Conservation (phyloP, 2,888 invertebrate species). For the Auanema freiburgensis region DNA sequence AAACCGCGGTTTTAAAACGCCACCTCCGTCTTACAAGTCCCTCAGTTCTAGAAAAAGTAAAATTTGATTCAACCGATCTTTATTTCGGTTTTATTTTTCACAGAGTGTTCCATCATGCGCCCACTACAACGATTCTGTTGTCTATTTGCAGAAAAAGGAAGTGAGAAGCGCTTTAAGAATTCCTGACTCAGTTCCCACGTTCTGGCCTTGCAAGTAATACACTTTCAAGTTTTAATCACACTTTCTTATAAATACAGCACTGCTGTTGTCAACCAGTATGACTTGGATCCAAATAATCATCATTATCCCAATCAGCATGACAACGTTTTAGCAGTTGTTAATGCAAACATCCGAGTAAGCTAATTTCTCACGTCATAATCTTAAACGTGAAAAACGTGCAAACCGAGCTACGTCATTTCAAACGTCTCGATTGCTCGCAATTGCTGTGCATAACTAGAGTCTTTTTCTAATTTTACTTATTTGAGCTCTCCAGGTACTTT, state of each 20-base stretch:
- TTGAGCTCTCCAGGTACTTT: constrained; percentile 50
- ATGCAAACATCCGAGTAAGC: not conserved
- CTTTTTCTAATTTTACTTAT: not conserved
- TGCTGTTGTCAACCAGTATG: not conserved
- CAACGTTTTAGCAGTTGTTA: not conserved
- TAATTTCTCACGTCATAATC: constrained; percentile 2
- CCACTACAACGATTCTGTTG: constrained; percentile 47
- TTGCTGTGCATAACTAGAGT: not conserved
- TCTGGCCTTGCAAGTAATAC: constrained; percentile 48
- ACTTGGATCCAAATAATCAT: not conserved
- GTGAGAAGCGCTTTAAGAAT: constrained; percentile 44
- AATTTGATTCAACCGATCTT: not conserved
- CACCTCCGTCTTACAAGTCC: not conserved
- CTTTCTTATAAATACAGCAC: not conserved
- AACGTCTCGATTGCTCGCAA: not conserved
- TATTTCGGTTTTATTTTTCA: not conserved
- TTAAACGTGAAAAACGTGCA: too few species aligned
- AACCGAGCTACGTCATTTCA: not conserved
- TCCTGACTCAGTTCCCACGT: constrained; percentile 37
- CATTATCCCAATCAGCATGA: not conserved
- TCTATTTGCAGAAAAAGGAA: constrained; percentile 47
- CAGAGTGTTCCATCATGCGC: constrained; percentile 42
- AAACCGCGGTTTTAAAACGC: not conserved
- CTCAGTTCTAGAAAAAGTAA: not conserved
- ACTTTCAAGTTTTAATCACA: not conserved